Base-by-base conservation (phyloP, 23 tunicate genomes). In the Ciona savignyi region DNA sequence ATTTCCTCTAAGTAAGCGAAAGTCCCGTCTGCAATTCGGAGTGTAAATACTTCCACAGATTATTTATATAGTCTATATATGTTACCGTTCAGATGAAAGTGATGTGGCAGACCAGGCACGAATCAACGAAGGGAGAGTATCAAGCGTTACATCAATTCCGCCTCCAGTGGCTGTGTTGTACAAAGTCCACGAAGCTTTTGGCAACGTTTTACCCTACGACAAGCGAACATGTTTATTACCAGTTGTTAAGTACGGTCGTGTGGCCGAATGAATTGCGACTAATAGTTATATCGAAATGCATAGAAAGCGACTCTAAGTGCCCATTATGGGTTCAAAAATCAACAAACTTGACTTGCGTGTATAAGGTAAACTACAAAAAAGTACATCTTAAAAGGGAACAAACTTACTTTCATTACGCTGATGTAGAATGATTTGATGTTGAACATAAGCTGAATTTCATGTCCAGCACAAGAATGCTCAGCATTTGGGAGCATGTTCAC, bases 401-500 rank as follows among this genome's bases (percentile, higher is more conserved):
- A 9, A 42, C 56, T 42, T 73, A 88, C 96, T 86, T 88, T 88
- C 73, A 88, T 77, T 2, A 72, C 83, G 35, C 96, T 88, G 32
- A 82, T n/a, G 79, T 88, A 88, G 66, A 88, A 88, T 0, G 96
- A 87, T 56, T 81, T 30, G 2, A 88, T 82, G 32, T 88, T 88
- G 61, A 88, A 88, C 79, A 88, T 71, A 20, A 88, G 74, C 35
- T 88, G 96, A 80, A 88, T 56, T 60, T 82, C 96, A 69, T 88
- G 96, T 6, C 96, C 96, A 49, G 87, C 96, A 65, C 96, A 88
- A 0, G 96, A 88, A 63, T 93, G 98, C 33, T 93, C 98, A 24
- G 98, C 88, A 81, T 93, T 93, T 32, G 98, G 98, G 28, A 93
- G 75, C 98, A 93, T 93, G 79, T 87, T 81, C 27, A 93, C 86